phyloP scores from a whole-genome alignment of 1,140 invertebrate species.

The Cydia splendana region DNA sequence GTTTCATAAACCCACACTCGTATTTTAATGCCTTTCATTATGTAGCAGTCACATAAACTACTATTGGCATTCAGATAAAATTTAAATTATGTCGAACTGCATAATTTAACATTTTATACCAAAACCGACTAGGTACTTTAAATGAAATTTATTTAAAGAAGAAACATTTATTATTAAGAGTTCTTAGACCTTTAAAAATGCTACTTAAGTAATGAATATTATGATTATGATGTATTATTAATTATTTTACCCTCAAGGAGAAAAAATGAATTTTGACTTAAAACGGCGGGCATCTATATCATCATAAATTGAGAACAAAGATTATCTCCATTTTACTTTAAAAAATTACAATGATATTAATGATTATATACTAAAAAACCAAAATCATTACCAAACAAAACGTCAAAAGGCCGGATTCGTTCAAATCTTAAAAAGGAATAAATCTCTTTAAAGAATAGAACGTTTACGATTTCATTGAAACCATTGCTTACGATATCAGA shows the following conservation, averaged over 20 bases:
- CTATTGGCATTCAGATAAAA: not conserved
- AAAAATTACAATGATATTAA: not conserved
- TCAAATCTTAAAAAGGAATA: not conserved
- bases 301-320: conserved; percentile 38
- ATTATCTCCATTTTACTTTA: not conserved
- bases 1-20: no score
- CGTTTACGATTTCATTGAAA: conserved; percentile 23
- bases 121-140: not conserved
- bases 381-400: conserved; percentile 6
- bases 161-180: not conserved
- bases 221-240: not conserved
- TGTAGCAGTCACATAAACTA: no score
- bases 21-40: no score
- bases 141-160: no score
- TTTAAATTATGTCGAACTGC: no score
- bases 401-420: not conserved
- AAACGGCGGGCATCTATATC: conserved; percentile 34
- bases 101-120: not conserved
- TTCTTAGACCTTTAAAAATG: not conserved
- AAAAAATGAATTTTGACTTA: conserved; percentile 47
- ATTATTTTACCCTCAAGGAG: conserved; percentile 43
- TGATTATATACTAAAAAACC: not conserved
- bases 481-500: conserved; percentile 47
- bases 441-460: conserved; percentile 19
- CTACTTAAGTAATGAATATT: not conserved